Evolutionary conservation across 2,888 invertebrate species (phyloP).

Genomic region (Ganaspis brasiliensis): DNA sequence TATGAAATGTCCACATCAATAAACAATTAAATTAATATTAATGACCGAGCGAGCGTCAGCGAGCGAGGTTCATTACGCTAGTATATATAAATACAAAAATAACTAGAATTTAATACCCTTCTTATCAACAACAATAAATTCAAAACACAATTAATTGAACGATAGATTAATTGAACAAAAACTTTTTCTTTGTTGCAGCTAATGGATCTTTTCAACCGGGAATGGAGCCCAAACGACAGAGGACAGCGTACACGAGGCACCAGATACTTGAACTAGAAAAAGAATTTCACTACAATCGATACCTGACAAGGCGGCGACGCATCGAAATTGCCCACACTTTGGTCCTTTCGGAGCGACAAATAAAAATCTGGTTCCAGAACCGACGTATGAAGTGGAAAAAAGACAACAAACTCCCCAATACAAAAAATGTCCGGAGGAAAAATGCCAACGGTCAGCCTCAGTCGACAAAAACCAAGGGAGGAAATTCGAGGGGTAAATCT

Average conservation of each 20-base stretch:
- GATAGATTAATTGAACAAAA: no score
- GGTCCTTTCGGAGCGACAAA: slow-evolving; percentile 94
- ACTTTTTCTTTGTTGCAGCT: slow-evolving; percentile 82
- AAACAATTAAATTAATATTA: no score
- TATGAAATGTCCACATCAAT: no score
- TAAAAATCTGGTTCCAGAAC: slow-evolving; percentile 95
- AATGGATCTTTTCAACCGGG: slow-evolving; percentile 94
- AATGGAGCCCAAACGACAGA: slow-evolving; percentile 97
- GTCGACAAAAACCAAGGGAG: slow-evolving; percentile 68
- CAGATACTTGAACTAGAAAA: slow-evolving; percentile 98
- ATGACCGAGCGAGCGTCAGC: no score
- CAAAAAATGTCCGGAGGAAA: slow-evolving; percentile 87
- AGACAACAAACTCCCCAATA: slow-evolving; percentile 94
- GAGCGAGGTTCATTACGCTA: no score
- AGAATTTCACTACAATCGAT: slow-evolving; percentile 98
- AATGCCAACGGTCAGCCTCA: slow-evolving; percentile 80
- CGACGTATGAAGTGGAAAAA: slow-evolving; percentile 94
- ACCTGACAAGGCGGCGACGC: slow-evolving; percentile 95
- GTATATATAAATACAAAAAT: no score
- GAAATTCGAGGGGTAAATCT: slow-evolving; percentile 57
- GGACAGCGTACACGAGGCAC: slow-evolving; percentile 98
- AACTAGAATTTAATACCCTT: no score
- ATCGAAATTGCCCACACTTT: slow-evolving; percentile 99
- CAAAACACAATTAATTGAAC: no score
- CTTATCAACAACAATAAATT: no score